Base-by-base conservation (phyloP, 1,140 invertebrate species). In the Meloidogyne chitwoodi region DNA sequence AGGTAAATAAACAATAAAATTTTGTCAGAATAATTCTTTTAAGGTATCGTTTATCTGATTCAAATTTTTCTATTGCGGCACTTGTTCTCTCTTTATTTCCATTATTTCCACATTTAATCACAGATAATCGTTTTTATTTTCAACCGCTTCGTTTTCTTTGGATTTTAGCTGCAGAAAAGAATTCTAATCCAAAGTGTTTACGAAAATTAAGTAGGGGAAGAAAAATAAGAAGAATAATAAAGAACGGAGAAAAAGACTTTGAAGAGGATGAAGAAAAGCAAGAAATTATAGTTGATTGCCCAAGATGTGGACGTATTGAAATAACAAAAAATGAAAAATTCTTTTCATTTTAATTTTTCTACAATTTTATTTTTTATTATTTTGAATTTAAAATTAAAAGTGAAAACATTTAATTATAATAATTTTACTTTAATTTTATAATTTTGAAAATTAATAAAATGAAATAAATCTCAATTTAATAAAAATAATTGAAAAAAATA, bases 121-220 rank as follows among this genome's bases (percentile, higher is more conserved):
- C 34, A 8, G 80, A 81, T 72, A 83, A 81, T 44, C 75, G 72
- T 14, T 38, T 64, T 62, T 81, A 83, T 69, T 82, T 81, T 65
- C 80, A 81, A 71, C 68, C 80, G 16, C 61, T 81, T 11, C 81
- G 80, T 12, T 81, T 81, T 44, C 31, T 81, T 22, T 81, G 80
- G 80, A 77, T 69, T 22, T 48, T 81, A 26, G 81, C 80, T 8
- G 66, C 83, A 38, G 76, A 78, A 65, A 64, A 56, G n/a, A 56
- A 56, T 56, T 56, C 48, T n/a, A 19, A 56, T n/a, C 48, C 48
- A 56, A 56, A 56, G 10, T 56, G 48, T 56, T 56, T 56, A n/a
- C 19, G 48, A 56, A 56, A 56, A 56, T 56, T 56, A 56, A 56
- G 48, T 56, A 56, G 19, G n/a, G 19, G 48, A 14, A 56, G 71